Percentiles rank a stretch among this genome's conserved stretches.
Evolutionary conservation across 2,888 invertebrate genomes (phyloP).

Genomic region (Pseudanteris insignis): DNA sequence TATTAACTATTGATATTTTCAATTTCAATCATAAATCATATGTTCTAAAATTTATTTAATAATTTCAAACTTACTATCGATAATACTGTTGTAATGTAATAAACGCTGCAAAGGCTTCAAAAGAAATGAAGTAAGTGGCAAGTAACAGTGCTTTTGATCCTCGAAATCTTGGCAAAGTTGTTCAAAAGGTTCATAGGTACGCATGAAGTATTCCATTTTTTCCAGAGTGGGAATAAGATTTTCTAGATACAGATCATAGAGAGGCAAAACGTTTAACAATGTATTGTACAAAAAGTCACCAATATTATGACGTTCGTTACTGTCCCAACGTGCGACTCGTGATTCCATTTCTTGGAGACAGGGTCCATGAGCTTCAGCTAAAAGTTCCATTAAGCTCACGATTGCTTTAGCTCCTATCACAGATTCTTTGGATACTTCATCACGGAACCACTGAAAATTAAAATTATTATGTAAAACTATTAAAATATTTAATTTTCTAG

Average conservation of each 20-base stretch:
- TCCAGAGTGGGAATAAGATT: slow-evolving; percentile 81
- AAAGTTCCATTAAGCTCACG: slow-evolving; percentile 73
- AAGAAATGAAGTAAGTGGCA: slow-evolving; percentile 84
- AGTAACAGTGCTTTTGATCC: slow-evolving; percentile 83
- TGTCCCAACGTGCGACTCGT: slow-evolving; percentile 79
- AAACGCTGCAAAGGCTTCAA: slow-evolving; percentile 85
- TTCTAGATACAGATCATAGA: slow-evolving; percentile 78
- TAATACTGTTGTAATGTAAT: slow-evolving; percentile 81
- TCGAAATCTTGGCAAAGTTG: slow-evolving; percentile 81
- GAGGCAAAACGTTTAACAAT: slow-evolving; percentile 71
- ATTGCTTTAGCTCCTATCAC: slow-evolving; percentile 73
- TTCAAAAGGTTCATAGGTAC: slow-evolving; percentile 75
- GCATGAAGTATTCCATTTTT: slow-evolving; percentile 81
- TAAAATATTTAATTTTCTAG: too few species aligned
- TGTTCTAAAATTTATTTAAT: background rate
- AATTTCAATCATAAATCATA: too few species aligned
- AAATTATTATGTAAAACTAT: background rate
- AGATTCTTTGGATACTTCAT: slow-evolving; percentile 74
- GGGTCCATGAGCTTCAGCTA: slow-evolving; percentile 83
- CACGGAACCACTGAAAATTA: slow-evolving; percentile 75
- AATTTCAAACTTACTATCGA: slow-evolving; percentile 74
- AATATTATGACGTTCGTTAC: slow-evolving; percentile 73
- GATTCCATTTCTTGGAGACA: slow-evolving; percentile 83
- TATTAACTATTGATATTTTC: too few species aligned
- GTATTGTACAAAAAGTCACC: slow-evolving; percentile 80